Evolutionary conservation across 2,888 invertebrate genomes (phyloP), one percentile per base, ranked within the genome.

Genomic region (Liopterus haemorrhoidalis): DNA sequence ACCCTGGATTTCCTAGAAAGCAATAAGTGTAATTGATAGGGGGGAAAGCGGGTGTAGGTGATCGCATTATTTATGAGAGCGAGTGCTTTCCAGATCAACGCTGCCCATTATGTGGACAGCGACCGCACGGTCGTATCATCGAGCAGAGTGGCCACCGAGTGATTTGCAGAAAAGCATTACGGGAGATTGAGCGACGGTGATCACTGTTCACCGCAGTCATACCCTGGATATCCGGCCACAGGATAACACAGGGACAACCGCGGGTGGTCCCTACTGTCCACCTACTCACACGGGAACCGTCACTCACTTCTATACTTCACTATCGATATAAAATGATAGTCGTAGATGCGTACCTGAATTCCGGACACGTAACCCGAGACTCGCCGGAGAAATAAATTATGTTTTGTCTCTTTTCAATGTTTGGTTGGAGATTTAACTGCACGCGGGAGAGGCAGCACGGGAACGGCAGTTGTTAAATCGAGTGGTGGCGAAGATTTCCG

Each of bases 11-110:
- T 41, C 36, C 15, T 40, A 51, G 51, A 53, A 51, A 50, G 54
- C 58, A 57, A 55, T 58, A 57, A 49, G 53, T 52, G 60, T 63
- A 64, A 65, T 64, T 64, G 64, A 65, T 63, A 62, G 62, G 58
- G 59, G 58, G 44, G 61, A 59, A 62, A 59, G 59, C 59, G 56
- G 53, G 57, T 57, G 52, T 56, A 51, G 55, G 50, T 50, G 54
- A 51, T 47, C 55, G 59, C 61, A 60, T 65, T 64, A 65, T 65
- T 64, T 65, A 65, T 64, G 61, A 61, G 41, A 58, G 55, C 56
- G 56, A 57, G 59, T 58, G 60, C 64, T 64, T 63, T 60, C 62
- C 57, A 58, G 62, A 63, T 62, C 60, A 62, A 58, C 59, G 55
- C 53, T 57, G 55, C 55, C 60, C 57, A 60, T 62, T 62, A 63